Conservation (phyloP, 2,113 vertebrate species). For the Colaptes auratus region DNA sequence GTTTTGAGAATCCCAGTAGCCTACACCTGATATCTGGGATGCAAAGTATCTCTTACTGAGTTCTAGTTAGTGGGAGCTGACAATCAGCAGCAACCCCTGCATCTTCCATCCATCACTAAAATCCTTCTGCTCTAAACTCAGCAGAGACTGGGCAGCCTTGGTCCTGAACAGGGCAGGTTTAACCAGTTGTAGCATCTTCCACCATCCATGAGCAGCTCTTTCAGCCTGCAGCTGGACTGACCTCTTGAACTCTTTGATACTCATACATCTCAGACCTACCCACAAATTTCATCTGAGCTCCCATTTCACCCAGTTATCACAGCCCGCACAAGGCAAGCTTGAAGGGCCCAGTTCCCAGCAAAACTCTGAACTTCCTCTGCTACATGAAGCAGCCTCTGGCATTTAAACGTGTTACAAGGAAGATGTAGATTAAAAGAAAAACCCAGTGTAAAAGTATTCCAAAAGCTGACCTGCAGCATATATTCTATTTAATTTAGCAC, state of each 20-base stretch:
- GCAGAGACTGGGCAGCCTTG: not conserved
- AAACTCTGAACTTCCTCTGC: not conserved
- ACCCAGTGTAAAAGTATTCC: not conserved
- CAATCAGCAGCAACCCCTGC: not conserved
- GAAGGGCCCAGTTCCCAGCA: not conserved
- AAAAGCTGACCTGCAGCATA: not conserved
- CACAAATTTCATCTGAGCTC: not conserved
- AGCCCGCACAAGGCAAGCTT: not conserved
- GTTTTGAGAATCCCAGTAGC: not conserved
- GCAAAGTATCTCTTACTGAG: not conserved
- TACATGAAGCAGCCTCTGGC: not conserved
- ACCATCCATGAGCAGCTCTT: accelerated
- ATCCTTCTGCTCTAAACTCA: not conserved
- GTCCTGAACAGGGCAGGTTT: not conserved
- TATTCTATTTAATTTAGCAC: not conserved
- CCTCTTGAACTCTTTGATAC: not conserved
- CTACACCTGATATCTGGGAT: not conserved
- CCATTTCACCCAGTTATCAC: not conserved
- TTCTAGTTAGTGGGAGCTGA: not conserved
- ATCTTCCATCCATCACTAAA: not conserved
- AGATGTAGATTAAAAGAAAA: not conserved
- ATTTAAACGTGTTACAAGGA: not conserved
- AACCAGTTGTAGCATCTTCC: not conserved
- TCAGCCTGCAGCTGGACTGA: not conserved
- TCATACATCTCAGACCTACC: not conserved